Evolutionary conservation across 2,113 vertebrate genomes (phyloP), one percentile per base, ranked within the genome.

Genomic region (Montifringilla adamsi): DNA sequence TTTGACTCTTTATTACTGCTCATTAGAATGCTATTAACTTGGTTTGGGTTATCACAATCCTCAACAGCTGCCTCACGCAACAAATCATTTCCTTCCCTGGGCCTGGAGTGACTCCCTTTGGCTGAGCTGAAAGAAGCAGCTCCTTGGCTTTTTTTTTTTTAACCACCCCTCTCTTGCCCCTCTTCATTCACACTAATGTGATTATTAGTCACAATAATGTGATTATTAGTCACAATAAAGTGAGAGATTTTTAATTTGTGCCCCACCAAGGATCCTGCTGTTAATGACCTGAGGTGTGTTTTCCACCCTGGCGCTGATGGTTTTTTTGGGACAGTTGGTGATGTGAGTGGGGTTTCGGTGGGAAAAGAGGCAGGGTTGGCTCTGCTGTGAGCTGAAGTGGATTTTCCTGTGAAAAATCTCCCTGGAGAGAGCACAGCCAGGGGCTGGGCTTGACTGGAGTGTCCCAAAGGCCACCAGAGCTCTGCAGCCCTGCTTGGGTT

Each of bases 21-120:
- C 86, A 84, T 97, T 93, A 89, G 56, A 77, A 80, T 67, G 47
- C 78, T 88, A 93, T 91, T 96, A 93, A 44, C 86, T 84, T 64
- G 85, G 85, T 63, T 56, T 79, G n/a, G 26, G 78, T 77, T 88
- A 28, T 60, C 72, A 21, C 82, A 92, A 79, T 50, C 60, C 75
- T 73, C 88, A 84, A 39, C 79, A 88, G 62, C 83, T 77, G 94
- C 60, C 92, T 70, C 76, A 22, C 62, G 33, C 7, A 63, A 59
- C 59, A 62, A 77, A 50, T 55, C 64, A 11, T 90, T 53, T 87
- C 60, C 44, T 80, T 74, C 55, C 60, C 94, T 84, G 67, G 67
- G 75, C 90, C 82, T 52, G 56, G 74, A 60, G 64, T 52, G 76
- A 66, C 80, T 91, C 85, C 70, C 79, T 84, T 77, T 88, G 85